These are phyloP conservation scores for Rhabdomys dilectus DNA, from an alignment of 2,113 vertebrate species.

Conservation along the genomic window DNA sequence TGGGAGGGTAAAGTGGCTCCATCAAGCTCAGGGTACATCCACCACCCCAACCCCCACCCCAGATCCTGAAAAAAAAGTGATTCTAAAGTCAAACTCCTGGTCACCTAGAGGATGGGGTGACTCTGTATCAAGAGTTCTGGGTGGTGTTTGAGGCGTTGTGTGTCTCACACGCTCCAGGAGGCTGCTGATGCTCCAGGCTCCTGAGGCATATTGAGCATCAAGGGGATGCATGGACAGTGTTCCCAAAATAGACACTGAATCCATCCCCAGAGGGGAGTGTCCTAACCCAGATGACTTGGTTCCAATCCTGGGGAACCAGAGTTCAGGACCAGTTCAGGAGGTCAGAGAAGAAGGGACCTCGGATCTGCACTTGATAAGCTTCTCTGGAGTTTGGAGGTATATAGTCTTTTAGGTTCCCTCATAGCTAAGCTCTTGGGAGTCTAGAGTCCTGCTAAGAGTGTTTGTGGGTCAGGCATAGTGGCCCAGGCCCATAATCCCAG, in stretches of 20 bases:
- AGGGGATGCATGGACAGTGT: background rate
- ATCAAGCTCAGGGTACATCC: background rate
- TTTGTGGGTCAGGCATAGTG: background rate
- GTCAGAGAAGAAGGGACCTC: background rate
- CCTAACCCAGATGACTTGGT: background rate
- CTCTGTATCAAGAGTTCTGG: too few relatives aligned
- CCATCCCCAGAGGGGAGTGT: background rate
- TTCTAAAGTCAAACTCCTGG: background rate
- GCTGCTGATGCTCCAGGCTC: too few relatives aligned
- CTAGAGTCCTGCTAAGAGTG: background rate
- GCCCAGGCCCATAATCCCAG: background rate
- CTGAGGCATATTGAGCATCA: fast-evolving
- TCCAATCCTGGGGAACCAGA: background rate
- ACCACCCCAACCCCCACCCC: background rate
- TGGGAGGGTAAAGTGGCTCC: background rate
- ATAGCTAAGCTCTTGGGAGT: background rate
- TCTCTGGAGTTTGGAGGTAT: background rate
- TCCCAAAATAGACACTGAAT: background rate
- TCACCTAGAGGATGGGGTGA: too few relatives aligned
- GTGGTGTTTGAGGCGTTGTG: background rate
- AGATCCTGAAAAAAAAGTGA: background rate
- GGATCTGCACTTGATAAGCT: background rate
- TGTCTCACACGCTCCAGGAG: background rate
- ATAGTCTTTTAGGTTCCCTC: background rate
- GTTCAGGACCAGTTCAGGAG: background rate